These are phyloP conservation scores for Cephus nigrinus DNA, from an alignment of 2,888 invertebrate genomes.

Conservation along the genomic window DNA sequence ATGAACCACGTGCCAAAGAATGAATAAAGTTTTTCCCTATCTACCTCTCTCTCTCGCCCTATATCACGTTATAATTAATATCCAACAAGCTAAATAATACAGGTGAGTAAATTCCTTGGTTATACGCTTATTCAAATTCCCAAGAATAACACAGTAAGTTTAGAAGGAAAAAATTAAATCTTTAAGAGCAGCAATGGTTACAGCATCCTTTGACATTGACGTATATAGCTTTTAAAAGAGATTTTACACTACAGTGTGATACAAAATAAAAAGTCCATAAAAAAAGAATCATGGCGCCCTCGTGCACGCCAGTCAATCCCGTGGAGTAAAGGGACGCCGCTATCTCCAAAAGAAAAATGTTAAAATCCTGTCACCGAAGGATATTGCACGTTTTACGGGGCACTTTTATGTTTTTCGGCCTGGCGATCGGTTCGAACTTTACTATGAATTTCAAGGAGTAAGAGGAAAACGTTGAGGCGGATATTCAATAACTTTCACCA, in stretches of 20 bases:
- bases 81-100: no score
- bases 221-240: no score
- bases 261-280: neutral
- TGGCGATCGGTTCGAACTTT: constrained; percentile 11
- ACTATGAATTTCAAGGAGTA: constrained; percentile 38
- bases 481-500: constrained; percentile 29
- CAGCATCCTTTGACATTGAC: no score
- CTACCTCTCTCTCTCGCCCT: neutral
- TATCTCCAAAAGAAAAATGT: neutral
- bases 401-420: constrained; percentile 9
- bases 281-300: no score
- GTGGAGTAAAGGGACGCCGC: neutral
- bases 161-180: no score
- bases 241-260: constrained; percentile 9
- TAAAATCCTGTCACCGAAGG: neutral
- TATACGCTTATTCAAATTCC: no score
- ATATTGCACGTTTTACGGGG: constrained; percentile 6
- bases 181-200: no score
- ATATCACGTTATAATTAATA: no score
- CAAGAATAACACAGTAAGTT: no score
- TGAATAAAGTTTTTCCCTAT: neutral
- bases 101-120: no score
- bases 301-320: no score
- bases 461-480: constrained; percentile 26
- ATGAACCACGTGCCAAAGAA: no score